These are phyloP conservation scores for Caenorhabditis parvicauda DNA, from an alignment of 2,888 invertebrate species.

Conservation along the genomic window DNA sequence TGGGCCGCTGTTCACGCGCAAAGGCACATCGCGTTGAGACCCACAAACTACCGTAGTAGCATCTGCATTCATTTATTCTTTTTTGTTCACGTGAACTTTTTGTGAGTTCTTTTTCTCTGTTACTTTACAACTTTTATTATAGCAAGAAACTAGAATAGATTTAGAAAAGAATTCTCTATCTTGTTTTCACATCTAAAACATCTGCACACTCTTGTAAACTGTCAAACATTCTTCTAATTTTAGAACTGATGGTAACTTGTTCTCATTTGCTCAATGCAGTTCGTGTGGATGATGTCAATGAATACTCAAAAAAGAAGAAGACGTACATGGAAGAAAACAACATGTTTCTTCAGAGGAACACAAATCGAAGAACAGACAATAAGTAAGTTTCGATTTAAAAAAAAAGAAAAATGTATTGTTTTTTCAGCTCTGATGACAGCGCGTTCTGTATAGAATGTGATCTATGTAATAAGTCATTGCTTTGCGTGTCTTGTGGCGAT, in stretches of 20 bases:
- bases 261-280: neutral
- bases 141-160: too few species aligned
- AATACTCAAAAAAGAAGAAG: slow-evolving; percentile 18
- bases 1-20: slow-evolving; percentile 17
- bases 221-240: too few species aligned
- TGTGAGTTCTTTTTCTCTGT: too few species aligned
- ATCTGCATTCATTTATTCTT: slow-evolving; percentile 14
- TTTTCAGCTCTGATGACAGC: slow-evolving; percentile 15
- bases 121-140: too few species aligned
- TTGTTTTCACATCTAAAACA: too few species aligned
- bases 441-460: slow-evolving; percentile 38
- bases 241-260: too few species aligned
- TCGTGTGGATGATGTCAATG: slow-evolving; percentile 11
- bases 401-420: neutral
- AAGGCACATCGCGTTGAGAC: slow-evolving; percentile 15
- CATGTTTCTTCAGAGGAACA: slow-evolving; percentile 12
- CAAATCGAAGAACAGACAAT: slow-evolving; percentile 13
- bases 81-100: slow-evolving; percentile 9
- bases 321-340: slow-evolving; percentile 10
- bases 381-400: slow-evolving; percentile 6
- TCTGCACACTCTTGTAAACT: too few species aligned
- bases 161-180: too few species aligned
- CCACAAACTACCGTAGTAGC: slow-evolving; percentile 15
- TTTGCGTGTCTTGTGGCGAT: slow-evolving; percentile 76
- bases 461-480: slow-evolving; percentile 68